A percentile compares a stretch with the other conserved stretches of the same genome.
These are phyloP conservation scores for Porites evermanni DNA, from an alignment of 92 coral and sea anemone species.

Conservation along the genomic window DNA sequence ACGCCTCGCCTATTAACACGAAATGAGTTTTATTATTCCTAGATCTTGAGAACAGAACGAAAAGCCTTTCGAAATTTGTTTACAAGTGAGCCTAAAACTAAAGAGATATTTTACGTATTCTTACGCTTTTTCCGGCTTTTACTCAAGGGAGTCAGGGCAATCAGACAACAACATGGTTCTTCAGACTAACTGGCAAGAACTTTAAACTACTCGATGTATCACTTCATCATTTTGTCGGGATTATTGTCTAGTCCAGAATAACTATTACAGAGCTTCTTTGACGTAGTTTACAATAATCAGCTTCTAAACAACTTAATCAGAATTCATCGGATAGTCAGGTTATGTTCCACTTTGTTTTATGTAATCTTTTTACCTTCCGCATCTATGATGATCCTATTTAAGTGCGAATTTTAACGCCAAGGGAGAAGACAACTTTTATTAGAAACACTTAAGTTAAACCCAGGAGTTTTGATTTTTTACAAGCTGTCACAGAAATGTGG, in stretches of 20 bases:
- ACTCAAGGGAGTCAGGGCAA: conserved; percentile 6
- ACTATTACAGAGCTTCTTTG: no score
- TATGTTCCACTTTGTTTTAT: background rate
- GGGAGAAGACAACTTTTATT: background rate
- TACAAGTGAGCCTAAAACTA: background rate
- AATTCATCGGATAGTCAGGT: no score
- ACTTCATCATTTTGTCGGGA: background rate
- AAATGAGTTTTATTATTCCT: background rate
- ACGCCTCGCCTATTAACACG: conserved; percentile 2
- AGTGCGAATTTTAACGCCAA: conserved; percentile 1
- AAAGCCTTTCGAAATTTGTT: background rate
- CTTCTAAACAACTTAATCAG: no score
- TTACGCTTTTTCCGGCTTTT: background rate
- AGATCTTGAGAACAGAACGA: background rate
- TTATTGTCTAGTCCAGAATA: no score
- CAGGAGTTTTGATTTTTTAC: no score
- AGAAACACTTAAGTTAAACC: background rate
- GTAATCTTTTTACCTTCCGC: background rate
- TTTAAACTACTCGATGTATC: no score
- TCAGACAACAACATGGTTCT: background rate
- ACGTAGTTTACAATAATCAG: no score
- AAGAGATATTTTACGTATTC: background rate
- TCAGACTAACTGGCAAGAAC: background rate
- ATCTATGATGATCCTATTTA: background rate
- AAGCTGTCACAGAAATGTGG: background rate